Percentiles rank a stretch among this genome's conserved stretches.
Evolutionary conservation across 37 sponge, comb jelly and placozoan species (phyloP).

Genomic region (Haliclona indistincta): DNA sequence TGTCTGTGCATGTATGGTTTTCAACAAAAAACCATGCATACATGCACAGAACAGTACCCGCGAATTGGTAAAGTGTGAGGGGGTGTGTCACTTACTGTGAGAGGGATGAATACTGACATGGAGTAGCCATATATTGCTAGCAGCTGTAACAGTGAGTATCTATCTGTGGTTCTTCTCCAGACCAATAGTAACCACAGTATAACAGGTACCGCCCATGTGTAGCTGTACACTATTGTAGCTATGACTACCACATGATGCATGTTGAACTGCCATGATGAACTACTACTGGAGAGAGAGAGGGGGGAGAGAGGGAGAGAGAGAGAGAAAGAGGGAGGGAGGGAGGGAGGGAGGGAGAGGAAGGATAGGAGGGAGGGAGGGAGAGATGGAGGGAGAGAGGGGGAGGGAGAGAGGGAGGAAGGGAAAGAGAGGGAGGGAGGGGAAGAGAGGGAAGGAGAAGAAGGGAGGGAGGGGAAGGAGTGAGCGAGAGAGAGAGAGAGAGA

Average conservation of each 20-base stretch:
- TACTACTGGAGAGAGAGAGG: neutral
- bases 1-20: too few relatives aligned
- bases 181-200: conserved; percentile 39
- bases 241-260: conserved; percentile 56
- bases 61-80: too few relatives aligned
- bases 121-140: conserved; percentile 68
- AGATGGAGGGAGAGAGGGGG: conserved; percentile 9
- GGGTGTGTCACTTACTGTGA: conserved; percentile 23
- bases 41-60: too few relatives aligned
- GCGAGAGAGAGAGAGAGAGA: too few relatives aligned
- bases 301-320: too few relatives aligned
- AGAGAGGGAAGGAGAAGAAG: too few relatives aligned
- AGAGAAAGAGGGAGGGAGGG: neutral
- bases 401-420: neutral
- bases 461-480: too few relatives aligned
- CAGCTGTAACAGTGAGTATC: conserved; percentile 43
- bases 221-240: conserved; percentile 35
- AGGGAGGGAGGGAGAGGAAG: conserved; percentile 1
- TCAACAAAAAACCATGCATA: too few relatives aligned
- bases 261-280: conserved; percentile 51
- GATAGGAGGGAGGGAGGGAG: conserved; percentile 8
- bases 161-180: conserved; percentile 40
- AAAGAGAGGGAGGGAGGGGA: neutral
- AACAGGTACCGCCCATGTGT: conserved; percentile 63
- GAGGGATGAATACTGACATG: conserved; percentile 53